Base-by-base conservation (phyloP, 2,888 invertebrate species). In the Cartodere bifasciata region DNA sequence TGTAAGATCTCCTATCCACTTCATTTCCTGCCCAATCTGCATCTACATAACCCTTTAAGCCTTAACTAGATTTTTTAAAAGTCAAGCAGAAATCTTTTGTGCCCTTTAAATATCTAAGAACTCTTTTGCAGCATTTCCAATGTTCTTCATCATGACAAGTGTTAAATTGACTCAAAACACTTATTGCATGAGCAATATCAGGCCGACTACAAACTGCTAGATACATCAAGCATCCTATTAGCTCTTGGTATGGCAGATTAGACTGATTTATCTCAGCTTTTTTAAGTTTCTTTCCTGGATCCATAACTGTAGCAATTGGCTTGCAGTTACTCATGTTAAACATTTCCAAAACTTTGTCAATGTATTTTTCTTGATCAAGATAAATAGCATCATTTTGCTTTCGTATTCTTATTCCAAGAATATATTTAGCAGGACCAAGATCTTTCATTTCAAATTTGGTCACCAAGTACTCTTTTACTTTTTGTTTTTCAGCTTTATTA, bases 71-170 rank as follows among this genome's bases (percentile, higher is more conserved):
- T 15, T 25, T 34, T 3, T n/a, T 4, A 24, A 33, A 33, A 24
- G 17, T 33, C 28, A 33, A 22, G 14, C 4, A 28, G 31, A 25
- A 36, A 26, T 27, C 20, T 37, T 39, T 42, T 15, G 36, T 42
- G 9, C 31, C 36, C 17, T 39, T 3, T 10, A 44, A 32, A 31
- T 44, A 44, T 28, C 22, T 36, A 11, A 45, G 24, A n/a, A 46
- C 21, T 16, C 39, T 17, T 20, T 45, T 45, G 5, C 38, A 43
- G 27, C 23, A 10, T 12, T 29, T 29, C 31, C 44, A 46, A 32
- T 45, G 41, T 5, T 2, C n/a, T 11, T 25, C 23, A 10, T 6
- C 15, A 14, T 25, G 10, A 30, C 23, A 14, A 15, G 13, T 23
- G 10, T 30, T 30, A n/a, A 25, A 30, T 13, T 30, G 30, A 9